Base-by-base conservation (phyloP, 2,888 invertebrate genomes). In the Phasia obesa region DNA sequence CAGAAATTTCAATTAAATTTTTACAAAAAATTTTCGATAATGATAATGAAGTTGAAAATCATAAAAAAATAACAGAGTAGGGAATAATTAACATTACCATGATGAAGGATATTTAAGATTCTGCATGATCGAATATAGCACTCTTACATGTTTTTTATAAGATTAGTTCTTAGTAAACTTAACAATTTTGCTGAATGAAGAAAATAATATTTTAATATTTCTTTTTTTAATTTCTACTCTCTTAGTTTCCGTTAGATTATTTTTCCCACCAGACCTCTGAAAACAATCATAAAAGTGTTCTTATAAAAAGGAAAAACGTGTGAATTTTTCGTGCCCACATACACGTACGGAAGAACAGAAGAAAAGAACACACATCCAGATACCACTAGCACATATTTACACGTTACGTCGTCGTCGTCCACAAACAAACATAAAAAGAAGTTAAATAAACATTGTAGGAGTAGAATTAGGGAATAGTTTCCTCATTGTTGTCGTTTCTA, bases 281-380 rank as follows among this genome's bases (percentile, higher is more conserved):
- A 60, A 71, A 67, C 47, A 67, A 73, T 74, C 67, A 55, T 55
- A 57, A 70, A 70, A 67, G 53, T 62, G 60, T 80, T 70, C 70
- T 47, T 27, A 27, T 53, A 67, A 67, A 74, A 80, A 74, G 47
- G 25, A 67, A 44, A 74, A 80, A 74, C 79, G 74, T 80, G 79
- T 62, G 49, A 74, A 80, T 38, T 53, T 62, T 53, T 60, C 23
- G 60, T 53, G 31, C 73, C 79, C 79, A 55, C 79, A 67, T 44
- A 35, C 67, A 74, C 73, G 73, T 80, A 53, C 57, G 6, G 15
- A 25, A 70, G 17, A 15, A 49, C 11, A 67, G 44, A 74, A 15
- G 49, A 13, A 60, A 13, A 62, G 47, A 11, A 19, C 23, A 67
- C 49, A 49, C 51, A 44, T 9, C 3, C 35, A 35, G 3, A 27